These are phyloP conservation scores for Onychostruthus taczanowskii DNA, from an alignment of 2,113 vertebrate species.

Conservation along the genomic window DNA sequence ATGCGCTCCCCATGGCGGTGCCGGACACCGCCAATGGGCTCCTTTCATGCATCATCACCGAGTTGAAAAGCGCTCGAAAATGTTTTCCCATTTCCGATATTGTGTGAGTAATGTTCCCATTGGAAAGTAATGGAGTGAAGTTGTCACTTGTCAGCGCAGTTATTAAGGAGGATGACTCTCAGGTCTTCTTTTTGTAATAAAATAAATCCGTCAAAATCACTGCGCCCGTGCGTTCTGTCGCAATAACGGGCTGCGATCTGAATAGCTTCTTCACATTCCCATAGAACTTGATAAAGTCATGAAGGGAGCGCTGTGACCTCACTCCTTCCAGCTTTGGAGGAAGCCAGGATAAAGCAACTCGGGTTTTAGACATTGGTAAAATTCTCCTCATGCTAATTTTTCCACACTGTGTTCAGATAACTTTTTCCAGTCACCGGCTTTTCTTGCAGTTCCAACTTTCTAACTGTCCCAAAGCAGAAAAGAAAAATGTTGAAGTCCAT, in stretches of 20 bases:
- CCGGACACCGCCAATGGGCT: constrained; percentile 22
- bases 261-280: not conserved
- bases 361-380: not conserved
- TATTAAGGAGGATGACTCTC: constrained; percentile 80
- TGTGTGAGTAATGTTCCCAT: constrained; percentile 79
- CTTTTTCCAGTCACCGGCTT: not conserved
- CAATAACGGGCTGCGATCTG: not conserved
- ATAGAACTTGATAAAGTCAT: not conserved
- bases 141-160: constrained; percentile 79
- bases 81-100: constrained; percentile 75
- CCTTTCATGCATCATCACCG: constrained; percentile 66
- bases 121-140: constrained; percentile 83
- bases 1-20: not conserved
- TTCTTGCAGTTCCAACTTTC: not conserved
- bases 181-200: constrained; percentile 74
- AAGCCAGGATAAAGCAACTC: not conserved
- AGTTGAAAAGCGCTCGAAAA: constrained; percentile 76
- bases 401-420: not conserved
- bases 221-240: not conserved
- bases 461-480: not conserved
- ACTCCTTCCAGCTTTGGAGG: not conserved
- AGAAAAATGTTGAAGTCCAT: not conserved
- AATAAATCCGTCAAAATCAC: constrained; percentile 75
- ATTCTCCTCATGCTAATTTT: not conserved
- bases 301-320: not conserved